Evolutionary conservation across 2,888 invertebrate genomes (phyloP), one percentile per base, ranked within the genome.

Genomic region (Camptogramma bilineatum): DNA sequence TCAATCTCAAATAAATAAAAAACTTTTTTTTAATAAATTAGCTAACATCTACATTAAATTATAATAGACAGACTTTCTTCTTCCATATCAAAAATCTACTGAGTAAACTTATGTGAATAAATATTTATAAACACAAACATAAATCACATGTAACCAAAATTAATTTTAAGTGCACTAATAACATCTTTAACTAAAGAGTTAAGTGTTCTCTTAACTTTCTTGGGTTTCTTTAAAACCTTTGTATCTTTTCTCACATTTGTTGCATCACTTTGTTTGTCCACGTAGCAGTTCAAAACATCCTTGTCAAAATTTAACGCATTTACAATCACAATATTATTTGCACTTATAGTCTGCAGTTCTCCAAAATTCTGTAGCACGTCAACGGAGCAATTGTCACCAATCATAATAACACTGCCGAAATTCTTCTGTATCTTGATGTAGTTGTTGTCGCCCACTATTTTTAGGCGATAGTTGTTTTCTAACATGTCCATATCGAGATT

Each of bases 381-480:
- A 8, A 84, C 68, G 17, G 68, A 73, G 67, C 81, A 83, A 54
- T 80, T 74, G 19, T 73, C 67, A 4, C 84, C 86, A 16, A 81
- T 70, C 67, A 84, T 72, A n/a, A 70, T 66, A 48, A 85, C 78
- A 60, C 73, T 74, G 13, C 83, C 83, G 24, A 76, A 69, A 64
- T 85, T 85, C 46, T 72, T 78, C 10, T 68, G 55, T 54, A 85
- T 81, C 52, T 72, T 78, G n/a, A 86, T 76, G 34, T 72, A 71
- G 64, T 83, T 85, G 61, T 83, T 80, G 50, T 81, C 72, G 4
- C 85, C 85, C 39, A 81, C 68, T 52, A 85, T 81, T 62, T 76
- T 78, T 51, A 84, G 66, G n/a, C 64, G 70, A 57, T 77, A 69
- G 44, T 70, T 70, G 67, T 86, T 86, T 60, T 79, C 73, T 2